Conservation (phyloP, 2,113 vertebrate species). For the Vidua macroura region DNA sequence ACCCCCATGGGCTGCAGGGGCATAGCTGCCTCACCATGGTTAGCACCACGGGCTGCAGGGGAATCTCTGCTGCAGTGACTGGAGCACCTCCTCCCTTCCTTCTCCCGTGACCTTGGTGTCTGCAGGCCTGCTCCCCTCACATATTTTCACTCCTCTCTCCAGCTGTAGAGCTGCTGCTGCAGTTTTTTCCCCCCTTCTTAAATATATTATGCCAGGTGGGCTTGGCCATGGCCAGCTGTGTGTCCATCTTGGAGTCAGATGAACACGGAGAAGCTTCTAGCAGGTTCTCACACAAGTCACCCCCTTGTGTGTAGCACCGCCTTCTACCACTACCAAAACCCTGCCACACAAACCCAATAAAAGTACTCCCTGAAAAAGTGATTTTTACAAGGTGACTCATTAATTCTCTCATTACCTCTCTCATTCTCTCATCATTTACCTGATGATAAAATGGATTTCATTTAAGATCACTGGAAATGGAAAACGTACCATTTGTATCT, state of each 20-base stretch:
- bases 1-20: not conserved
- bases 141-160: not conserved
- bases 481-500: not conserved
- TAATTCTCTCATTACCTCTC: too few relatives aligned
- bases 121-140: not conserved
- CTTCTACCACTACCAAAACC: not conserved
- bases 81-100: not conserved
- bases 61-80: not conserved
- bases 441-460: not conserved
- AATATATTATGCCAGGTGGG: too few relatives aligned
- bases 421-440: too few relatives aligned
- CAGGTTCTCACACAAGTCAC: not conserved
- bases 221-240: fast-evolving
- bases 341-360: not conserved
- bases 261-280: not conserved
- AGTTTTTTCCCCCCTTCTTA: not conserved
- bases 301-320: not conserved
- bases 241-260: not conserved
- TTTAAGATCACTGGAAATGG: not conserved
- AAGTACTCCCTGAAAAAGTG: not conserved
- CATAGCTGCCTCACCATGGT: too few relatives aligned
- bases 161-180: not conserved
- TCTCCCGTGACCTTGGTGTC: not conserved
- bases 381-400: not conserved
- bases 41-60: fast-evolving